Evolutionary conservation across 2,888 invertebrate genomes (phyloP).

Genomic region (Resseliella maxima): DNA sequence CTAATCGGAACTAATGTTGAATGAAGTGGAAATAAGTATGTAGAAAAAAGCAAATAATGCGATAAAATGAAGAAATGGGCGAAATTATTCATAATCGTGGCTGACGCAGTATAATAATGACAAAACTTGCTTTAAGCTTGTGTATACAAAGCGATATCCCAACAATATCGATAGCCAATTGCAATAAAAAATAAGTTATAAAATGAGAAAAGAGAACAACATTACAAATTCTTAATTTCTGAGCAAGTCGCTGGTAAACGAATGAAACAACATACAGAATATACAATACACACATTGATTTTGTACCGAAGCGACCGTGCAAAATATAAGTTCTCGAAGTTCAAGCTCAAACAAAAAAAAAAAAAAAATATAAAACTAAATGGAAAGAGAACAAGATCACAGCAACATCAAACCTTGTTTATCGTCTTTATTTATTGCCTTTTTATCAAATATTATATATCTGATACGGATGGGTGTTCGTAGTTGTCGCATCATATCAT

Average conservation of each 20-base stretch:
- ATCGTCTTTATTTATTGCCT: conserved; percentile 47
- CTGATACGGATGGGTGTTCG: conserved; percentile 27
- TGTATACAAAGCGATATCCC: not conserved
- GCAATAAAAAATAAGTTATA: not conserved
- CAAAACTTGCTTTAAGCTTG: not conserved
- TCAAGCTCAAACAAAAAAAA: not conserved
- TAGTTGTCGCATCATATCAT: conserved; percentile 38
- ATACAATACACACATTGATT: not conserved
- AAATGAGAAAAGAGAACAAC: not conserved
- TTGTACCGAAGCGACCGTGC: not conserved
- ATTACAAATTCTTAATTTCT: not conserved
- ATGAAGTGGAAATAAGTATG: not conserved
- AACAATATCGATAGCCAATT: conserved; percentile 12
- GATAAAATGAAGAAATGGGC: not conserved
- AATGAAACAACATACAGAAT: not conserved
- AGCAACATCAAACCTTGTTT: conserved; percentile 22
- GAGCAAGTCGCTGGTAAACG: not conserved
- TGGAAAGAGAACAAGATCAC: not conserved
- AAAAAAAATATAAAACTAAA: not conserved
- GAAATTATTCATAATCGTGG: not conserved
- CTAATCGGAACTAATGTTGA: conserved; percentile 42
- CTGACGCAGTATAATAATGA: conserved; percentile 9
- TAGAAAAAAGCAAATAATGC: not conserved
- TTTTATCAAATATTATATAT: conserved; percentile 24
- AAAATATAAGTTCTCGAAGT: not conserved